These are phyloP conservation scores for Hippocampus zosterae DNA, from an alignment of 2,113 vertebrate species.

Conservation along the genomic window DNA sequence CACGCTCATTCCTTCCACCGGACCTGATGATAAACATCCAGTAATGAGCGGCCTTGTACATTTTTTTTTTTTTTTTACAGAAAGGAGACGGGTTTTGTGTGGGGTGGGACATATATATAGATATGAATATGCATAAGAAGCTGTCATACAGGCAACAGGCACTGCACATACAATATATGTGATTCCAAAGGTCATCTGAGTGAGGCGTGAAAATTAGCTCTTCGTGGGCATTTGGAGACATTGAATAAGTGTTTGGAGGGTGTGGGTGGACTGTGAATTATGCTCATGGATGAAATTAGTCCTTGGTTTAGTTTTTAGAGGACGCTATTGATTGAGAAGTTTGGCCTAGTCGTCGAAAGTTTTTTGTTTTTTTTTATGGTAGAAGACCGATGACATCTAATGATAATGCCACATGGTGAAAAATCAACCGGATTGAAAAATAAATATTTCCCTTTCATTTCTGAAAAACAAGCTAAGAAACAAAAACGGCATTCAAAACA, in stretches of 20 bases:
- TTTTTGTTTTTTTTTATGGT: not conserved
- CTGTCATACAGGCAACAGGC: conserved; percentile 67
- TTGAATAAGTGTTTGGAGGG: conserved; percentile 42
- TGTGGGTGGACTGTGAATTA: conserved; percentile 58
- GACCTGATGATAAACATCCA: conserved; percentile 47
- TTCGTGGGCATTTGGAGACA: conserved; percentile 60
- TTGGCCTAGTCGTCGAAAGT: not conserved
- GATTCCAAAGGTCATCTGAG: conserved; percentile 69
- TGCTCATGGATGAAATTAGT: conserved; percentile 41
- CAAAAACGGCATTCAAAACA: no score
- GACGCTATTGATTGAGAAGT: conserved; percentile 62
- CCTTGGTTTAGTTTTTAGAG: conserved; percentile 62
- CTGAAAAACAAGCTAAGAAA: no score
- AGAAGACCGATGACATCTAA: not conserved
- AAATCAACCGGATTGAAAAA: not conserved
- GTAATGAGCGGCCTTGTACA: conserved; percentile 59
- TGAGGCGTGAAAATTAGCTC: conserved; percentile 63
- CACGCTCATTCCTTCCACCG: conserved; percentile 12
- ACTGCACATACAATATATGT: conserved; percentile 53
- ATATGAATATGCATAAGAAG: conserved; percentile 77
- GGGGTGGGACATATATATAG: conserved; percentile 71
- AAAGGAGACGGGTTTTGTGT: conserved; percentile 65
- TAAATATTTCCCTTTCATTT: not conserved
- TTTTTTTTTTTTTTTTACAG: conserved; percentile 28
- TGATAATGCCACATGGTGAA: not conserved